These are phyloP conservation scores for Stramonita haemastoma DNA, from an alignment of 2,888 invertebrate species.

Conservation along the genomic window DNA sequence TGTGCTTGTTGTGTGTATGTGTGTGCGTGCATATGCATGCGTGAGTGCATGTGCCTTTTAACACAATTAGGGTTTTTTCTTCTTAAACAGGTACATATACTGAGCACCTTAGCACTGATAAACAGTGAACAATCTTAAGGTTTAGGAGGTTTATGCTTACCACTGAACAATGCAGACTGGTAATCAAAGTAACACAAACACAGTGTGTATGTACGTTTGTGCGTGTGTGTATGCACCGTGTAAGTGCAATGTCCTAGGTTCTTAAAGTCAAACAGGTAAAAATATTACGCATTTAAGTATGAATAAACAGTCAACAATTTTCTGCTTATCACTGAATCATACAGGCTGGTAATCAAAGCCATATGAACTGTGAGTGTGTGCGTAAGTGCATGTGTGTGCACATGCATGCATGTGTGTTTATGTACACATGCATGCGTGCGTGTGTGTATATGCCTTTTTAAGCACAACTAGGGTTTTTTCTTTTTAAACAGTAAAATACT, in stretches of 20 bases:
- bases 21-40: not conserved
- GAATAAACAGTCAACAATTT: too few relatives aligned
- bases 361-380: not conserved
- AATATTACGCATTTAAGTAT: too few relatives aligned
- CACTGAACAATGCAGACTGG: not conserved
- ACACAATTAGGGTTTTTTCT: not conserved
- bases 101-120: not conserved
- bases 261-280: too few relatives aligned
- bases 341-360: not conserved
- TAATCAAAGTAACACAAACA: not conserved
- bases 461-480: not conserved
- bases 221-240: not conserved
- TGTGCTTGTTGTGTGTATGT: too few relatives aligned
- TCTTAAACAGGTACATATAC: not conserved
- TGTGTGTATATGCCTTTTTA: not conserved
- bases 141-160: not conserved
- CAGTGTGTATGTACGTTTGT: not conserved
- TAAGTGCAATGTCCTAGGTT: not conserved
- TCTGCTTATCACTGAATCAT: not conserved
- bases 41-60: not conserved
- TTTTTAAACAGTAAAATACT: not conserved
- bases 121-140: not conserved
- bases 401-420: not conserved
- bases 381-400: not conserved
- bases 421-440: not conserved